A percentile compares a stretch with the other conserved stretches of the same genome.
Evolutionary conservation across 2,888 invertebrate genomes (phyloP).

Genomic region (Flexamia atlantica): DNA sequence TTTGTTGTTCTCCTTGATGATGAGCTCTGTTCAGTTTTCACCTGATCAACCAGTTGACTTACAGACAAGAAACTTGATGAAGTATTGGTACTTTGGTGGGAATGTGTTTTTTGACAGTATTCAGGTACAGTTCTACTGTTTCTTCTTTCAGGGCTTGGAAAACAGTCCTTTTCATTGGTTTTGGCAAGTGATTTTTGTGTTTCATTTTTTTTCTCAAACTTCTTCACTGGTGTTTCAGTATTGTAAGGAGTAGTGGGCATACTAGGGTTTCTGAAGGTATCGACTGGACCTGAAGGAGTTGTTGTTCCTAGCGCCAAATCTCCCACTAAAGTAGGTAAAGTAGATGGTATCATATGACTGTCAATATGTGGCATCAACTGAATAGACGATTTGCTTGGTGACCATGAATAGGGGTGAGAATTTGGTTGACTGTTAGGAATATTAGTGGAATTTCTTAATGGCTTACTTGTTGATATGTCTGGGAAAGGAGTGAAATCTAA

Average conservation of each 20-base stretch:
- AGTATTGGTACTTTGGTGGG: slow-evolving; percentile 60
- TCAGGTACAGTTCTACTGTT: slow-evolving; percentile 39
- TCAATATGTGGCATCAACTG: slow-evolving; percentile 68
- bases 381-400: slow-evolving; percentile 69
- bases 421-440: slow-evolving; percentile 48
- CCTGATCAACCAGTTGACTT: slow-evolving; percentile 79
- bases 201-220: slow-evolving; percentile 43
- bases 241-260: slow-evolving; percentile 46
- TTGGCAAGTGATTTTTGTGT: slow-evolving; percentile 29
- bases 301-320: slow-evolving; percentile 78
- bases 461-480: slow-evolving; percentile 45
- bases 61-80: slow-evolving; percentile 77
- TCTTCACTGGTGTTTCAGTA: slow-evolving; percentile 13
- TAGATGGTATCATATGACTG: slow-evolving; percentile 74
- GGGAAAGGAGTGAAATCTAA: slow-evolving; percentile 58
- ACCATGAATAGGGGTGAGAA: slow-evolving; percentile 68
- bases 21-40: slow-evolving; percentile 66
- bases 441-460: slow-evolving; percentile 13
- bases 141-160: slow-evolving; percentile 35
- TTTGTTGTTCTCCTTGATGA: slow-evolving; percentile 60
- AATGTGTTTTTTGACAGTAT: slow-evolving; percentile 51
- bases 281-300: slow-evolving; percentile 66
- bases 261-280: slow-evolving; percentile 62
- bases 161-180: slow-evolving; percentile 55
- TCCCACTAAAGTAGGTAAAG: slow-evolving; percentile 80